These are phyloP conservation scores for Paracyprichromis sp. DNA, from an alignment of 2,113 vertebrate genomes.

Conservation along the genomic window DNA sequence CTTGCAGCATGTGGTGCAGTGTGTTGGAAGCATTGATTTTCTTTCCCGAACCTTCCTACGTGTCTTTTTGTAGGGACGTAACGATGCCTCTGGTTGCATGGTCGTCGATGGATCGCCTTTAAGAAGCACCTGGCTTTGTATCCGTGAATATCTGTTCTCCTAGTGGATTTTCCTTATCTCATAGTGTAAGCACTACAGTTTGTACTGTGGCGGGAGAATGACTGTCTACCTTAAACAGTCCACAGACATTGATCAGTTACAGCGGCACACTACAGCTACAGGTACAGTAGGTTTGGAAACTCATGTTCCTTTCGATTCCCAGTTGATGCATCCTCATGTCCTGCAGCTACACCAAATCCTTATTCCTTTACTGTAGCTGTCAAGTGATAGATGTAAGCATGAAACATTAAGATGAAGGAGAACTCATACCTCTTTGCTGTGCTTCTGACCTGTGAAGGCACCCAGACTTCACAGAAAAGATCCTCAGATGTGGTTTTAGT, in stretches of 20 bases:
- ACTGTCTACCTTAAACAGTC: background rate
- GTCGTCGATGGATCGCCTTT: slow-evolving; percentile 17
- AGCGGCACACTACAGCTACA: background rate
- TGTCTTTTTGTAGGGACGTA: slow-evolving; percentile 22
- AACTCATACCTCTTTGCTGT: background rate
- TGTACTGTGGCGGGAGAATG: background rate
- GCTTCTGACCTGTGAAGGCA: background rate
- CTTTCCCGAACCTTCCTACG: slow-evolving; percentile 16
- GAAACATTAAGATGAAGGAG: background rate
- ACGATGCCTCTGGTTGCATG: background rate
- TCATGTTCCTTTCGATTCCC: background rate
- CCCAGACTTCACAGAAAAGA: background rate
- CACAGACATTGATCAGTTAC: background rate
- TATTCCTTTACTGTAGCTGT: background rate
- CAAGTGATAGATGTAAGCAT: background rate
- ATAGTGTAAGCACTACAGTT: background rate
- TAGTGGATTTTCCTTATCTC: background rate
- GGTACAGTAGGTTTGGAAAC: background rate
- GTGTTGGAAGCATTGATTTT: slow-evolving; percentile 38
- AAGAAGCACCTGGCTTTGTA: slow-evolving; percentile 8
- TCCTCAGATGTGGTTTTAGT: background rate
- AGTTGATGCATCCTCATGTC: background rate
- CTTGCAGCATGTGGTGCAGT: background rate
- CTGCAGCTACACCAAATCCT: background rate
- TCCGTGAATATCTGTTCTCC: slow-evolving; percentile 10